phyloP scores from a whole-genome alignment of 1,140 invertebrate species.

The Drosophila saltans region DNA sequence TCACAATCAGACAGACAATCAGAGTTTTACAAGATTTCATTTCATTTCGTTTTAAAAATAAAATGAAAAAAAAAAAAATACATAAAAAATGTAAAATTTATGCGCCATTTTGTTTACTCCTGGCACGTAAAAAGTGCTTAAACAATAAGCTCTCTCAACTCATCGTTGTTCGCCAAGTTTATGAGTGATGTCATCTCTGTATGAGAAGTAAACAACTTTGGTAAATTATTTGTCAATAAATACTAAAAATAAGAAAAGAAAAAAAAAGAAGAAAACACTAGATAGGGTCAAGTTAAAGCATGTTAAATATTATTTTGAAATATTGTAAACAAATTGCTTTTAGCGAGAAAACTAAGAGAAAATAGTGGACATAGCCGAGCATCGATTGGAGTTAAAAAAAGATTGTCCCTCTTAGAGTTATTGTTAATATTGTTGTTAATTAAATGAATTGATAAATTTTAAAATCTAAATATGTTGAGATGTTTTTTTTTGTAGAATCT shows the following conservation, averaged over 20 bases:
- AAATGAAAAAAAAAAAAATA: neutral
- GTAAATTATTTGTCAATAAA: conserved; percentile 70
- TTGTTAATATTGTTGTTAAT: no score
- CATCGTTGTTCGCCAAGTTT: conserved; percentile 32
- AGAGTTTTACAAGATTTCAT: conserved; percentile 12
- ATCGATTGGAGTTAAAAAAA: no score
- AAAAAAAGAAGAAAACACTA: neutral
- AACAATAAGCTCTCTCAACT: conserved; percentile 30
- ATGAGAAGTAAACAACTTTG: conserved; percentile 50
- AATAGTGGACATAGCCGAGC: no score
- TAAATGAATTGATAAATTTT: no score
- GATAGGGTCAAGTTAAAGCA: conserved; percentile 2
- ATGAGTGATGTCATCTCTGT: conserved; percentile 63
- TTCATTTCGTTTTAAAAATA: conserved; percentile 6
- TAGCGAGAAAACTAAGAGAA: no score
- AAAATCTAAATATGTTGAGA: no score
- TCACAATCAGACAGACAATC: conserved; percentile 28
- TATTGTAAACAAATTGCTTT: conserved; percentile 45
- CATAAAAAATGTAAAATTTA: conserved; percentile 16
- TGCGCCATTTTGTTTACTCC: conserved; percentile 35
- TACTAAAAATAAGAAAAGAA: neutral
- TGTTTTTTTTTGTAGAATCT: no score
- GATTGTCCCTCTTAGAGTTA: no score
- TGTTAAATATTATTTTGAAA: conserved; percentile 41
- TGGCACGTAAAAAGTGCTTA: conserved; percentile 25